Conservation (phyloP, 1,140 invertebrate genomes). For the Cydia strobilella region DNA sequence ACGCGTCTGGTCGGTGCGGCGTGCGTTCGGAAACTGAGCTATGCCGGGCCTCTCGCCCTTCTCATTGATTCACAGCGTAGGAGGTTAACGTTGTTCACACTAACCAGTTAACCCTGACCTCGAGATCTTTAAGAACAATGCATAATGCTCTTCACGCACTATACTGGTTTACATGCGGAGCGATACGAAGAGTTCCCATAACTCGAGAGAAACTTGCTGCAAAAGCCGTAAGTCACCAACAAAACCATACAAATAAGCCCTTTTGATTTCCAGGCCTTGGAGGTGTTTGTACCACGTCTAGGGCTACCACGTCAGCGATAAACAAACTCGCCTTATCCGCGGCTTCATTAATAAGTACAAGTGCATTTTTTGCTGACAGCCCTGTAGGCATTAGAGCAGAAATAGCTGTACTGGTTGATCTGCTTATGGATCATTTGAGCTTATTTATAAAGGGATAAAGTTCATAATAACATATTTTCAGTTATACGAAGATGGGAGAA, state of each 20-base stretch:
- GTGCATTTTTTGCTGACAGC: conserved; percentile 18
- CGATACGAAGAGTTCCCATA: not conserved
- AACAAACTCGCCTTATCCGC: not conserved
- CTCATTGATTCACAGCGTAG: not conserved
- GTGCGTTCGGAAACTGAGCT: conserved; percentile 57
- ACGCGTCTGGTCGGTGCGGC: conserved; percentile 43
- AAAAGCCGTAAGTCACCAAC: not conserved
- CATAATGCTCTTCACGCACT: not conserved
- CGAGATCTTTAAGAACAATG: not conserved
- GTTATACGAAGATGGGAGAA: not conserved
- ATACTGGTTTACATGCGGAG: not conserved
- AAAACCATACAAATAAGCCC: not conserved
- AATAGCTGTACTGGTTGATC: not conserved
- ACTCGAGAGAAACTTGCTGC: not conserved
- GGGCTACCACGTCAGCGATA: conserved; percentile 29
- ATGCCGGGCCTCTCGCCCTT: not conserved
- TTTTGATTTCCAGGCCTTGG: not conserved
- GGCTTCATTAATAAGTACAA: not conserved
- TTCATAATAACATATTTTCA: not conserved
- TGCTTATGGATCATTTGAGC: not conserved
- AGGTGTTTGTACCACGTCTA: conserved; percentile 15
- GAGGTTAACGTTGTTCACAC: not conserved
- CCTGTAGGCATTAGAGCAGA: conserved; percentile 16
- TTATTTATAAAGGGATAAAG: not conserved
- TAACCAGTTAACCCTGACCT: not conserved